A percentile compares a stretch with the other conserved stretches of the same genome.
phyloP scores from a whole-genome alignment of 2,113 vertebrate genomes.

The Nothocercus julius region DNA sequence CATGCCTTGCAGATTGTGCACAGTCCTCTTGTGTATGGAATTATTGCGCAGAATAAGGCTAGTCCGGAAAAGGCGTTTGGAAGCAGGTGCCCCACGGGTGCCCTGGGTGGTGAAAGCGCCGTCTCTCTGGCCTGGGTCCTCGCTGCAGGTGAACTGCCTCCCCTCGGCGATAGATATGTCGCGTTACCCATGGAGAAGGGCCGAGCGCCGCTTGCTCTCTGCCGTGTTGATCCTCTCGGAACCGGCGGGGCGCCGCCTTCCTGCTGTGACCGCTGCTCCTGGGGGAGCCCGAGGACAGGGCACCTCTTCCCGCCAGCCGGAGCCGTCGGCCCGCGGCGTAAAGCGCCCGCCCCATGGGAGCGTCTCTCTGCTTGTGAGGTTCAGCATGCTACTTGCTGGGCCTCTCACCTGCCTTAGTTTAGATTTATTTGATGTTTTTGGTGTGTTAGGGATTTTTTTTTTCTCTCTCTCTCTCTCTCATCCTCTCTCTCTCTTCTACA shows the following conservation, averaged over 20 bases:
- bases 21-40: neutral
- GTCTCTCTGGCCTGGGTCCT: neutral
- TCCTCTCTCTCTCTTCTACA: neutral
- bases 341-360: neutral
- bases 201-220: neutral
- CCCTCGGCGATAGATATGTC: slow-evolving; percentile 33
- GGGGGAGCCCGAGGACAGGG: neutral
- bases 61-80: neutral
- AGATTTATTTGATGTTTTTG: neutral
- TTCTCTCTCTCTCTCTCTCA: neutral
- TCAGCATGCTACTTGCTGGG: neutral
- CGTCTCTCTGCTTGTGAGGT: neutral
- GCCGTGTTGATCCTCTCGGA: slow-evolving; percentile 18
- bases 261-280: slow-evolving; percentile 35
- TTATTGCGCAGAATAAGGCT: neutral
- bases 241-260: slow-evolving; percentile 46
- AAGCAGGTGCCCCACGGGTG: neutral
- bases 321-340: neutral
- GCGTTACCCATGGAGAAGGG: slow-evolving; percentile 46
- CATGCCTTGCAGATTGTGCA: neutral
- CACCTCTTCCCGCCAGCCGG: neutral
- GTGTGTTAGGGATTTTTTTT: neutral
- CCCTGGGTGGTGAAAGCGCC: neutral
- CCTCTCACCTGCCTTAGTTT: neutral
- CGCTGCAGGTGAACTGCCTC: slow-evolving; percentile 16